Base-by-base conservation (phyloP, 2,888 invertebrate species). In the Aproaerema taeniolella region DNA sequence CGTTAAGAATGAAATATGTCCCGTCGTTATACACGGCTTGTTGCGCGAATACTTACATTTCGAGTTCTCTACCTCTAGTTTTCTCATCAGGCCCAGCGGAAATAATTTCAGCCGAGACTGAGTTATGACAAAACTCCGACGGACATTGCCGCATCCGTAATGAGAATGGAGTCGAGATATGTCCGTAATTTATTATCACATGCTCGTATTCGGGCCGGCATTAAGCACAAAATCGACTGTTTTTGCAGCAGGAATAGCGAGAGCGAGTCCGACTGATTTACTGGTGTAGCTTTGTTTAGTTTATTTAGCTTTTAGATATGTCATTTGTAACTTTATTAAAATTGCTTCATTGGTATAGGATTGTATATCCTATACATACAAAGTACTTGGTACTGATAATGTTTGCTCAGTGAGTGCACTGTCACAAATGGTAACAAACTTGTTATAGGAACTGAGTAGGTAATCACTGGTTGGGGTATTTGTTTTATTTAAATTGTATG, bases 1-100 rank as follows among this genome's bases (percentile, higher is more conserved):
- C 81, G 82, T 83, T 83, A 85, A 83, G 83, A 81, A 82, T 83
- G 83, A 85, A 83, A 83, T 83, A 85, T 83, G 80, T 70, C 75
- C 75, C 75, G 70, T 73, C 83, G 83, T 82, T 82, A 82, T 75
- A 75, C 74, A 75, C 75, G 80, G 80, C 77, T 82, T 82, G 83
- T 82, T 83, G 79, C 80, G 71, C 78, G 78, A 76, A 80, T 73
- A 78, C 80, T 80, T 82, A 80, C 82, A 78, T 79, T 77, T 72
- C 68, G 69, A 77, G 78, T 69, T 78, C 70, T 70, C 80, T 71
- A 78, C 80, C 81, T 80, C 82, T 82, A 85, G 85, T 83, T 85
- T 81, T 81, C 85, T 83, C 86, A 85, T 83, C 85, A 83, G 79
- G 73, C 67, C 73, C 70, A 78, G 75, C 79, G 83, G 83, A 86